Conservation (phyloP, 2,797 vertebrate species). For the Tauraco hartlaubi region DNA sequence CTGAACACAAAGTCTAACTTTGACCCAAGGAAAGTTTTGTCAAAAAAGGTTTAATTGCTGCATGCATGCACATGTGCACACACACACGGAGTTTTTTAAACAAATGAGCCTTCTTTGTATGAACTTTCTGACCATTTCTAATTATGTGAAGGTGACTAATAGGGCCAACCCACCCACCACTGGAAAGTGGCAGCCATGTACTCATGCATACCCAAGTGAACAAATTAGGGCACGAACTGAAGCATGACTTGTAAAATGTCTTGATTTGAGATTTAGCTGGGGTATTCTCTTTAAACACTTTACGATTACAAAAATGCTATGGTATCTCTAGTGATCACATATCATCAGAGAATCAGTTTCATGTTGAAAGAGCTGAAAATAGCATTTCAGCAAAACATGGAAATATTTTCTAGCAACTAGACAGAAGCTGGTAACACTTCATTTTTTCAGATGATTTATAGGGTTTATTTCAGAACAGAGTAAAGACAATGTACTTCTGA, state of each 20-base stretch:
- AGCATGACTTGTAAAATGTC: not conserved
- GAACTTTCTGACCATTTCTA: not conserved
- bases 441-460: not conserved
- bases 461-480: not conserved
- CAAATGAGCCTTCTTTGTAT: not conserved
- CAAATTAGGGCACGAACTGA: not conserved
- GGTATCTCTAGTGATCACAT: not conserved
- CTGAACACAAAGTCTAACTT: not conserved
- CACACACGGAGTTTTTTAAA: not conserved
- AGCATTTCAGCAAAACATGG: conserved; percentile 13
- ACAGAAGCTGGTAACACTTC: not conserved
- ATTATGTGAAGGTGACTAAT: conserved; percentile 24
- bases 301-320: not conserved
- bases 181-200: not conserved
- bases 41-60: not conserved
- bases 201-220: not conserved
- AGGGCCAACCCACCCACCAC: not conserved
- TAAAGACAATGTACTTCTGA: not conserved
- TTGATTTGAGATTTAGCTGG: not conserved
- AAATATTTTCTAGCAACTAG: conserved; percentile 38
- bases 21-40: not conserved
- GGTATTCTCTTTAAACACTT: not conserved
- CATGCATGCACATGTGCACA: accelerated
- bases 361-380: conserved; percentile 22
- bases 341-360: not conserved